Percentiles rank a stretch among this genome's conserved stretches.
Conservation (phyloP, 2,888 invertebrate species). For the Bedellia somnulentella region DNA sequence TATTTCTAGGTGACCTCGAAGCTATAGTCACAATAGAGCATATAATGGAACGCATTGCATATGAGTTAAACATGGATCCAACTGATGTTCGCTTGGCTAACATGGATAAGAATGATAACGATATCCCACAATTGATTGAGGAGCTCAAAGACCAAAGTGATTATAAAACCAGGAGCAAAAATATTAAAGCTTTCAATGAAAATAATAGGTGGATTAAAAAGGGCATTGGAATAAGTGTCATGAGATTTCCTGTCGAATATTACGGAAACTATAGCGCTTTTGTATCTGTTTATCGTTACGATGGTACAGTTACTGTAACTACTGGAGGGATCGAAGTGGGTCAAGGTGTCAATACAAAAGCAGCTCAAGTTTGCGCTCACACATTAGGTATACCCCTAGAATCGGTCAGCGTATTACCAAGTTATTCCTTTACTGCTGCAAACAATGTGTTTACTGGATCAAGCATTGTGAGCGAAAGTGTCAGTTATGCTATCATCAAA, state of each 20-base stretch:
- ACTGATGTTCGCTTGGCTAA: slow-evolving; percentile 59
- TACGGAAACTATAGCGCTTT: slow-evolving; percentile 61
- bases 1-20: slow-evolving; percentile 52
- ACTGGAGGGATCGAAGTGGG: slow-evolving; percentile 76
- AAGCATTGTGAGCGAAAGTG: slow-evolving; percentile 66
- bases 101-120: slow-evolving; percentile 43
- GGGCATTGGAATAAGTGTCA: slow-evolving; percentile 65
- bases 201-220: slow-evolving; percentile 77
- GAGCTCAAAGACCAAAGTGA: slow-evolving; percentile 53
- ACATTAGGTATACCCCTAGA: slow-evolving; percentile 69
- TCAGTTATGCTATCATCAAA: slow-evolving; percentile 55
- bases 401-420: slow-evolving; percentile 62
- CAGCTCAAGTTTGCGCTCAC: slow-evolving; percentile 74
- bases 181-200: slow-evolving; percentile 59
- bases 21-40: slow-evolving; percentile 62
- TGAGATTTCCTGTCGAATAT: slow-evolving; percentile 64
- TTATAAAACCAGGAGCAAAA: slow-evolving; percentile 49
- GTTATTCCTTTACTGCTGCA: slow-evolving; percentile 57
- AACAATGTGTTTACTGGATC: slow-evolving; percentile 69
- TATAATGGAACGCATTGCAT: slow-evolving; percentile 71
- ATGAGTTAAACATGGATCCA: slow-evolving; percentile 57
- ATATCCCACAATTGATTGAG: slow-evolving; percentile 53
- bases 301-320: slow-evolving; percentile 69
- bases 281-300: slow-evolving; percentile 68
- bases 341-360: slow-evolving; percentile 81